Base-by-base conservation (phyloP, 2,888 invertebrate species). In the Drosophila picticornis region DNA sequence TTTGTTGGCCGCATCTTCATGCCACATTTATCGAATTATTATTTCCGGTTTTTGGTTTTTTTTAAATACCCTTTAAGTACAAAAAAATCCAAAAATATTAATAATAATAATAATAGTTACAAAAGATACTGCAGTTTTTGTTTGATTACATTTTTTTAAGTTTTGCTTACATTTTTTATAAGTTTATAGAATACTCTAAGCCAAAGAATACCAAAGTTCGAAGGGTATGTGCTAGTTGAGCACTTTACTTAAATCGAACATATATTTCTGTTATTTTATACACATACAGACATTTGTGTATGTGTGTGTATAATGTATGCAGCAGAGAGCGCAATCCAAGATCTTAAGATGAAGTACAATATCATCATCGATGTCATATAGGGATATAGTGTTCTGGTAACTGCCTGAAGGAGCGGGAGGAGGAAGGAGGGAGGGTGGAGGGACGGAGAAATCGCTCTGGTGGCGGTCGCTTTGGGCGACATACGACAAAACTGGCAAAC, bases 21-120 rank as follows among this genome's bases (percentile, higher is more conserved):
- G 88, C 66, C 80, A 70, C 77, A 81, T 82, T 83, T 88, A 90
- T 90, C 90, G 90, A 91, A 88, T 91, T 91, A 91, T 91, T 90
- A 89, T 91, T 91, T 91, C 90, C 90, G 90, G 84, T 83, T 84
- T 78, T 78, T 63, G 43, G 40, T 64, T 62, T 55, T 55, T 57
- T 13, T 72, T 67, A 57, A 52, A 56, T 61, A 50, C 53, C 67
- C 38, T 53, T 1, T 11, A 19, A 34, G 16, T n/a, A 36, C 22
- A 16, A 19, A 25, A 29, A 51, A n/a, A 27, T 16, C 25, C 2
- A 11, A 46, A 46, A 34, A 5, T n/a, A n/a, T n/a, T n/a, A n/a
- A n/a, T 13, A 13, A 5, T 7, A 43, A 11, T 6, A 9, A 16
- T 4, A 34, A 32, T 11, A 27, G 22, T 22, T 22, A 7, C 9